Conservation (phyloP, 1,140 invertebrate species). For the Myzus persicae region DNA sequence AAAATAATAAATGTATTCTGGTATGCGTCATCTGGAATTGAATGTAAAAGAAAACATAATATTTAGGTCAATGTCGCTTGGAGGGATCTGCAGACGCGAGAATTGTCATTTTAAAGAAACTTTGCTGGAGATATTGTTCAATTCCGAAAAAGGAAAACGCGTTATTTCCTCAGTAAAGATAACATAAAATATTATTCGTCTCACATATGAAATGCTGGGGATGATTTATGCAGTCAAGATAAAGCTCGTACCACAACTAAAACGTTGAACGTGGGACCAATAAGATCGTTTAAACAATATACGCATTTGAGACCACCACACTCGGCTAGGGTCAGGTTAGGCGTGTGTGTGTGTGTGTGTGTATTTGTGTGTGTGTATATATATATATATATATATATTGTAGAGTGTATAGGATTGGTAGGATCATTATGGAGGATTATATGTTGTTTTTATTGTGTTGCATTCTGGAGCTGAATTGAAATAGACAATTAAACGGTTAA, state of each 20-base stretch:
- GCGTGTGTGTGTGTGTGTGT: neutral
- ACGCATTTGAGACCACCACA: neutral
- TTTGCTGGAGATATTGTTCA: neutral
- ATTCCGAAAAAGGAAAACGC: neutral
- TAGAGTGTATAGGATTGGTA: neutral
- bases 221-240: neutral
- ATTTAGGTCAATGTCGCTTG: neutral
- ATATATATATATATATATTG: neutral
- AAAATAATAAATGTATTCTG: too few relatives aligned
- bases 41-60: neutral
- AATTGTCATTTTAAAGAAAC: neutral
- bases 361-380: too few relatives aligned
- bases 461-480: neutral
- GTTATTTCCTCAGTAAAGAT: neutral
- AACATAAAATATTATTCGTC: conserved; percentile 7
- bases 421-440: conserved; percentile 18
- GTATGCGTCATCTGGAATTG: neutral
- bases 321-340: neutral
- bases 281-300: neutral
- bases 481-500: neutral
- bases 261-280: neutral
- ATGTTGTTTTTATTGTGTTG: neutral
- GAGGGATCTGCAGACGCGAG: neutral
- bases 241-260: neutral
- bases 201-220: neutral